A percentile compares a stretch with the other conserved stretches of the same genome.
phyloP scores from a whole-genome alignment of 2,888 invertebrate genomes.

The Apantesis nais region DNA sequence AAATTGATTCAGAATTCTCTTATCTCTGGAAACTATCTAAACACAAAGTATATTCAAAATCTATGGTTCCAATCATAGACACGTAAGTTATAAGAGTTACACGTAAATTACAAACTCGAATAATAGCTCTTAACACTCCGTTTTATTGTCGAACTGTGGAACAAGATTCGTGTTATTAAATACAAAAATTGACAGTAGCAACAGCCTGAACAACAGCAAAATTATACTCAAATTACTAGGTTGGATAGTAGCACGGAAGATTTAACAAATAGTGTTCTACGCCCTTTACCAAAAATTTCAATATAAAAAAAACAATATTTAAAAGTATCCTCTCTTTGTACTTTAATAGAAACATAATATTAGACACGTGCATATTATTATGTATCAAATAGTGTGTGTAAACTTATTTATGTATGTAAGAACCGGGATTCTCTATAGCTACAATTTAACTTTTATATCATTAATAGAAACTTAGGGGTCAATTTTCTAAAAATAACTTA shows the following conservation, averaged over 20 bases:
- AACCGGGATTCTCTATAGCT: slow-evolving; percentile 23
- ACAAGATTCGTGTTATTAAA: neutral
- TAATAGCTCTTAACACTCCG: neutral
- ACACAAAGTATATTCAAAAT: neutral
- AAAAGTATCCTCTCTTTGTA: slow-evolving; percentile 24
- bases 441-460: slow-evolving; percentile 15
- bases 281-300: neutral
- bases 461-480: slow-evolving; percentile 14
- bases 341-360: slow-evolving; percentile 32
- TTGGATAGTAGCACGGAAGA: neutral
- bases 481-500: slow-evolving; percentile 24
- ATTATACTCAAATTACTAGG: neutral
- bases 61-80: neutral
- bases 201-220: neutral
- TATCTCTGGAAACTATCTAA: neutral
- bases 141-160: neutral
- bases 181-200: neutral
- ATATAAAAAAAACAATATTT: neutral
- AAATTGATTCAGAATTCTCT: no score
- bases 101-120: neutral
- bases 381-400: slow-evolving; percentile 24
- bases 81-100: no score
- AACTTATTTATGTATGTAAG: slow-evolving; percentile 17
- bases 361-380: slow-evolving; percentile 30
- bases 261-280: neutral